Percentiles rank a stretch among this genome's conserved stretches.
Evolutionary conservation across 2,888 invertebrate genomes (phyloP).

Genomic region (Drosophila lutescens): DNA sequence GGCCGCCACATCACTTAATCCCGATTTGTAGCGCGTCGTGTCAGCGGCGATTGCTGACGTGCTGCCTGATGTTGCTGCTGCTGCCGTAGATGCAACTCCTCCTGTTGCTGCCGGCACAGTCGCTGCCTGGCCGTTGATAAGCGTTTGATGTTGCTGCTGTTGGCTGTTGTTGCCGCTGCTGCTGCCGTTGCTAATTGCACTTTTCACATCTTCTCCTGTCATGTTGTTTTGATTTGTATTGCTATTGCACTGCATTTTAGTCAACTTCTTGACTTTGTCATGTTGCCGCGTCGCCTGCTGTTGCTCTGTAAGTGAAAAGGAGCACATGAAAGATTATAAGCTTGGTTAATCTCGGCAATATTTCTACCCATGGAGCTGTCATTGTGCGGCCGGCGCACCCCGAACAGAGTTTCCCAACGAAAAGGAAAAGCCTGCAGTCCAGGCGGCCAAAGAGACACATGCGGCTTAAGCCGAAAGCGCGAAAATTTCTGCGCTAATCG

Average conservation of each 20-base stretch:
- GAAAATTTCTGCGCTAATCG: slow-evolving; percentile 76
- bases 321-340: neutral
- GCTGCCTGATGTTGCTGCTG: slow-evolving; percentile 46
- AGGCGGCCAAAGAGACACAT: slow-evolving; percentile 9
- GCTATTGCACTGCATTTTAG: slow-evolving; percentile 79
- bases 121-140: slow-evolving; percentile 67
- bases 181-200: slow-evolving; percentile 73
- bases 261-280: slow-evolving; percentile 73
- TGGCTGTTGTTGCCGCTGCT: slow-evolving; percentile 52
- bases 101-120: slow-evolving; percentile 48
- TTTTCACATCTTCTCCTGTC: slow-evolving; percentile 77
- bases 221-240: slow-evolving; percentile 81
- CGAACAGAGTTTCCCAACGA: slow-evolving; percentile 64
- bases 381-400: slow-evolving; percentile 49
- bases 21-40: slow-evolving; percentile 79
- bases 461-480: slow-evolving; percentile 65
- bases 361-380: slow-evolving; percentile 62
- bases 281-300: slow-evolving; percentile 59
- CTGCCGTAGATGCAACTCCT: slow-evolving; percentile 37
- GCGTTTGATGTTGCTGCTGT: slow-evolving; percentile 64
- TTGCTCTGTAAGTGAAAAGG: slow-evolving; percentile 53
- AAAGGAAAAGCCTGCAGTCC: slow-evolving; percentile 41
- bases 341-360: slow-evolving; percentile 49
- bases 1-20: slow-evolving; percentile 71
- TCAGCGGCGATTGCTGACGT: slow-evolving; percentile 74